Percentiles rank a stretch among this genome's conserved stretches.
Evolutionary conservation across 2,888 invertebrate genomes (phyloP).

Genomic region (Xylocampa areola): DNA sequence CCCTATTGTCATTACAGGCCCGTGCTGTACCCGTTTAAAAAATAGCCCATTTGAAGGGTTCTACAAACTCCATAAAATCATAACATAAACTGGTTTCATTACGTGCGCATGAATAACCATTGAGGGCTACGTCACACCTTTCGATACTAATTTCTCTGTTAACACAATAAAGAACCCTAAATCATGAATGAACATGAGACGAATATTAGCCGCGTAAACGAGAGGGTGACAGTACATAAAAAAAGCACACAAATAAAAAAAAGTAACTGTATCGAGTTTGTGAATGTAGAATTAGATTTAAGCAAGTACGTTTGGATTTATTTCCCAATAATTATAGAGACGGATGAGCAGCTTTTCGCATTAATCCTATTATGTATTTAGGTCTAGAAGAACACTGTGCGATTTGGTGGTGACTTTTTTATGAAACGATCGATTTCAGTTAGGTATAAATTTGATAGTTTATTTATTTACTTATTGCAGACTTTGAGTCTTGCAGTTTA

Average conservation of each 20-base stretch:
- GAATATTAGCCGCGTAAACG: constrained; percentile 66
- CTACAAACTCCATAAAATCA: constrained; percentile 74
- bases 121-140: constrained; percentile 85
- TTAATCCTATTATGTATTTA: not conserved
- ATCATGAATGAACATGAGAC: constrained; percentile 85
- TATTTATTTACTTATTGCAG: not conserved
- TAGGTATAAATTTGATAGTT: too few relatives aligned
- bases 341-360: constrained; percentile 28
- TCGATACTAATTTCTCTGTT: constrained; percentile 84
- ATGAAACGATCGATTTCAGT: too few relatives aligned
- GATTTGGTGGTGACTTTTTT: too few relatives aligned
- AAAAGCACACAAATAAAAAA: constrained; percentile 74
- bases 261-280: constrained; percentile 34
- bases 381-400: not conserved
- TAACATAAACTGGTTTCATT: constrained; percentile 77
- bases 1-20: constrained; percentile 59
- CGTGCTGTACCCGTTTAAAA: constrained; percentile 69
- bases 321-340: constrained; percentile 32
- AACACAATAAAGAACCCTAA: constrained; percentile 81
- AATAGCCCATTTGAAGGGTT: constrained; percentile 71
- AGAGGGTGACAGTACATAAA: constrained; percentile 76
- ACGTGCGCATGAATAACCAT: constrained; percentile 80
- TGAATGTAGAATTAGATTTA: constrained; percentile 6
- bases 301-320: constrained; percentile 27
- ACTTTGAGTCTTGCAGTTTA: not conserved